Conservation (phyloP, 2,113 vertebrate genomes). For the Lagenorhynchus albirostris region DNA sequence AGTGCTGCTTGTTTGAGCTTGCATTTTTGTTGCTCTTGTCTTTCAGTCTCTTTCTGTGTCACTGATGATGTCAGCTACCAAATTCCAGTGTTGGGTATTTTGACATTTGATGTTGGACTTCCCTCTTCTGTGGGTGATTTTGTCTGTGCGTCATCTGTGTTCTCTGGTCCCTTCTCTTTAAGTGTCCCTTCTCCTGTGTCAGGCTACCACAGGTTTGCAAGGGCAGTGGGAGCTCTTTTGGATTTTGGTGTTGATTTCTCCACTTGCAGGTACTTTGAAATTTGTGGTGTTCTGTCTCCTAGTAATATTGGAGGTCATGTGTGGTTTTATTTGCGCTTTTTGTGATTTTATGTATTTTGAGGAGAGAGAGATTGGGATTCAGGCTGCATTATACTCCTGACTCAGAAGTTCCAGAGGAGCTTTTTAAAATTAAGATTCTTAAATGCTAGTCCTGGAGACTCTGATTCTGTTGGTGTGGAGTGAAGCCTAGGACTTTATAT, state of each 20-base stretch:
- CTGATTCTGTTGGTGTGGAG: background rate
- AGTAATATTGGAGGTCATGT: background rate
- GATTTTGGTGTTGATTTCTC: background rate
- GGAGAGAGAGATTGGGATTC: background rate
- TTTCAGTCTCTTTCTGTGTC: background rate
- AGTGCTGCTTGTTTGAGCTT: background rate
- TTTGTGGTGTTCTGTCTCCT: background rate
- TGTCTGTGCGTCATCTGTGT: background rate
- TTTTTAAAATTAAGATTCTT: conserved; percentile 40
- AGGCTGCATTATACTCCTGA: background rate
- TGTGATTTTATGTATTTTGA: background rate
- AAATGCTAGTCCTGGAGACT: background rate
- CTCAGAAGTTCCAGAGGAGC: background rate
- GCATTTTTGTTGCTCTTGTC: background rate
- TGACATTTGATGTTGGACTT: background rate
- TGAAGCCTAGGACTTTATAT: background rate
- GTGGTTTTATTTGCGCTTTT: background rate
- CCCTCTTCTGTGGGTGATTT: background rate
- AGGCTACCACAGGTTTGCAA: background rate
- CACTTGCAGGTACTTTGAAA: background rate
- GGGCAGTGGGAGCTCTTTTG: background rate
- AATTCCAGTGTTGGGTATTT: background rate
- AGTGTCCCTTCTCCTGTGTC: background rate
- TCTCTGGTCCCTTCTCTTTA: background rate
- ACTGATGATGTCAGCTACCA: background rate